Conservation (phyloP, 2,113 vertebrate species). For the Mesoclemmys tuberculata region DNA sequence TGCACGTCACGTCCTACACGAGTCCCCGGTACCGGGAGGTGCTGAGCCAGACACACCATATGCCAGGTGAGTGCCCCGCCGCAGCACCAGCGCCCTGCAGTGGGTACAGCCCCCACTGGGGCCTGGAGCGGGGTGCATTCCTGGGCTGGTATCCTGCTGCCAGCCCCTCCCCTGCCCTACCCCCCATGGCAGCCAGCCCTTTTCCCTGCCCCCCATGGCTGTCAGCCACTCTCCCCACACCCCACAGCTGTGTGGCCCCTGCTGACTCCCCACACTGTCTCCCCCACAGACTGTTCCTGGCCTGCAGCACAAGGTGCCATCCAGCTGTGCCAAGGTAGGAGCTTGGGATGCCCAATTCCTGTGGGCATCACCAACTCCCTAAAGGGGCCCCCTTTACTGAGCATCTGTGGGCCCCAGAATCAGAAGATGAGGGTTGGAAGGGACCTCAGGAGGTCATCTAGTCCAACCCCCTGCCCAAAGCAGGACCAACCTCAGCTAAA, state of each 20-base stretch:
- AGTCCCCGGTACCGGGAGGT: conserved; percentile 14
- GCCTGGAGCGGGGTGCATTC: too few species aligned
- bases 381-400: background rate
- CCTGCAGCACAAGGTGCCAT: conserved; percentile 52
- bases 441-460: too few species aligned
- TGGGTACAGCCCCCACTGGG: background rate
- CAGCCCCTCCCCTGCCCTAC: background rate
- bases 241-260: background rate
- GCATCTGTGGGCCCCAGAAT: background rate
- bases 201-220: background rate
- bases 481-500: too few species aligned
- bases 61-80: conserved; percentile 75
- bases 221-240: background rate
- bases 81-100: background rate
- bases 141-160: background rate
- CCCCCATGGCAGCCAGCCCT: background rate
- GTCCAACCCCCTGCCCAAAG: too few species aligned
- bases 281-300: conserved; percentile 76
- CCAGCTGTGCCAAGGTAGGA: conserved; percentile 78
- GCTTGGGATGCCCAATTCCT: accelerated
- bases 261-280: conserved; percentile 49
- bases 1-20: conserved; percentile 64
- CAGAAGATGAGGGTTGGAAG: too few species aligned
- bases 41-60: conserved; percentile 56
- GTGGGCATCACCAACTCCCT: too few species aligned